Percentiles rank a stretch among this genome's conserved stretches.
Conservation (phyloP, 2,888 invertebrate species). For the Argyresthia albistria region DNA sequence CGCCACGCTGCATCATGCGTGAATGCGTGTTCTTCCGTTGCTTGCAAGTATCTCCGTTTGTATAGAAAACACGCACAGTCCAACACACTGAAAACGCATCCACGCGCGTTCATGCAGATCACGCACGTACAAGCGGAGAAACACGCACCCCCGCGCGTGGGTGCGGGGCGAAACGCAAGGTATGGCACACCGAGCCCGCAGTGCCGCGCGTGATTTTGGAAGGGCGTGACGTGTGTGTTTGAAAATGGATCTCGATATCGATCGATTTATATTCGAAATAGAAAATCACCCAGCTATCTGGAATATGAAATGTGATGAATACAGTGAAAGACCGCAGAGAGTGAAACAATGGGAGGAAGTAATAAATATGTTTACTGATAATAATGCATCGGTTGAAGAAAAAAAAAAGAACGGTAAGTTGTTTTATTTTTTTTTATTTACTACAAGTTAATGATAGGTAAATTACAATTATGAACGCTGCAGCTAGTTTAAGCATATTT, state of each 20-base stretch:
- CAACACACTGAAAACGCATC: no score
- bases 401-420: constrained; percentile 6
- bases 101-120: no score
- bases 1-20: neutral
- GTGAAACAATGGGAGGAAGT: constrained; percentile 10
- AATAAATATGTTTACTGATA: constrained; percentile 7
- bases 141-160: no score
- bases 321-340: constrained; percentile 7
- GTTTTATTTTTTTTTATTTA: constrained; percentile 6
- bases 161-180: no score
- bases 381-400: constrained; percentile 5
- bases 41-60: no score
- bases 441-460: constrained; percentile 7
- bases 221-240: neutral
- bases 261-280: constrained; percentile 10
- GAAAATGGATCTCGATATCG: constrained; percentile 8
- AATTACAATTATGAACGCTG: constrained; percentile 8
- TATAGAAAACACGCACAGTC: no score
- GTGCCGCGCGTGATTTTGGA: neutral
- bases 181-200: no score
- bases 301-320: constrained; percentile 9
- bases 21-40: neutral
- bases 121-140: no score
- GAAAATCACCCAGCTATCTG: constrained; percentile 9
- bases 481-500: constrained; percentile 9